Percentiles rank a stretch among this genome's conserved stretches.
Evolutionary conservation across 2,113 vertebrate species (phyloP).

Genomic region (Pterocles orientalis): DNA sequence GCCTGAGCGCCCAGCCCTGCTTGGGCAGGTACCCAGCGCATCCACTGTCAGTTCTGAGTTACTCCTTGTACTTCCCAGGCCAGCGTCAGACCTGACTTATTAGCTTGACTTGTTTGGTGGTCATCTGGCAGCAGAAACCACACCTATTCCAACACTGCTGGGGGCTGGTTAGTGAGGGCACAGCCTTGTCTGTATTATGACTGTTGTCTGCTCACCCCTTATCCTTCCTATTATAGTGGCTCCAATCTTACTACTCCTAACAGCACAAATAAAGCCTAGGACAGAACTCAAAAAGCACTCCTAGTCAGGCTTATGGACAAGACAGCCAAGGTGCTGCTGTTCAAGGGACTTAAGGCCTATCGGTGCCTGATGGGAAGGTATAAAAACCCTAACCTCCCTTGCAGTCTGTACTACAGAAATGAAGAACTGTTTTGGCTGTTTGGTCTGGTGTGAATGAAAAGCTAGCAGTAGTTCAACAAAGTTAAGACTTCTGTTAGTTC

Average conservation of each 20-base stretch:
- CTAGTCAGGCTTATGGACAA: rapidly evolving
- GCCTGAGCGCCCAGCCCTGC: not conserved
- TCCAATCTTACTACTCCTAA: rapidly evolving
- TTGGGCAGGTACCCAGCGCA: not conserved
- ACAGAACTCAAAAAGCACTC: not conserved
- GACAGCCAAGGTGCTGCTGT: not conserved
- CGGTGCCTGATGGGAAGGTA: not conserved
- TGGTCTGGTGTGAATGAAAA: not conserved
- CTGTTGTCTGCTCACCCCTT: not conserved
- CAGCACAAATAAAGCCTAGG: rapidly evolving
- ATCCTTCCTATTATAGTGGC: not conserved
- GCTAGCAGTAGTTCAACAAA: not conserved
- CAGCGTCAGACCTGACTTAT: not conserved
- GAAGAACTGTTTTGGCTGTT: not conserved
- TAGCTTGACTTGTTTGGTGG: not conserved
- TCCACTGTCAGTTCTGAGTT: not conserved
- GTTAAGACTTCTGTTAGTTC: not conserved
- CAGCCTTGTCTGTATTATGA: rapidly evolving
- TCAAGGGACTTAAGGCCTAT: not conserved
- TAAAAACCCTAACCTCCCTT: not conserved
- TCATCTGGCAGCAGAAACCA: not conserved
- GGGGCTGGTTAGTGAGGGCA: not conserved
- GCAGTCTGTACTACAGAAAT: not conserved
- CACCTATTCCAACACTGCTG: rapidly evolving
- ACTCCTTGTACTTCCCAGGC: not conserved